phyloP scores from a whole-genome alignment of 2,888 invertebrate species.

The Erannis defoliaria region DNA sequence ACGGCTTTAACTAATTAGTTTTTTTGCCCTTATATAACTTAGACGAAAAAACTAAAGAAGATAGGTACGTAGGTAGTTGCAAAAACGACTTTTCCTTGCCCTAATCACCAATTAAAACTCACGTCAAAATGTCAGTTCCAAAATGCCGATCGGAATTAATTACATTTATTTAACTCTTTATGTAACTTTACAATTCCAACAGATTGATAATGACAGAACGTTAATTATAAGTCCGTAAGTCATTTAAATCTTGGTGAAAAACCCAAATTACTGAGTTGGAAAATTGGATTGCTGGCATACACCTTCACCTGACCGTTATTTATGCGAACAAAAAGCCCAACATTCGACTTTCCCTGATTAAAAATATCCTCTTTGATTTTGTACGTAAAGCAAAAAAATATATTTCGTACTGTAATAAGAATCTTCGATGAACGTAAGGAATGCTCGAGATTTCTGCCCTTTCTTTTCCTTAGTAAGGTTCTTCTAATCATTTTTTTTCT shows the following conservation, averaged over 20 bases:
- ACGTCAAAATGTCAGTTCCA: background rate
- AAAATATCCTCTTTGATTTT: conserved; percentile 59
- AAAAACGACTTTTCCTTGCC: too few relatives aligned
- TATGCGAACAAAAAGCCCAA: conserved; percentile 56
- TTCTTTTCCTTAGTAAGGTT: conserved; percentile 26
- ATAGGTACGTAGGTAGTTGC: too few relatives aligned
- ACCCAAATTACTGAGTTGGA: conserved; percentile 55
- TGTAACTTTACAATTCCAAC: conserved; percentile 15
- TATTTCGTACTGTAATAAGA: conserved; percentile 42
- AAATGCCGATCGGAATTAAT: background rate
- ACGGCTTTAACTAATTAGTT: too few relatives aligned
- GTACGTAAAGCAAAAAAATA: conserved; percentile 48
- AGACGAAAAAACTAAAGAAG: too few relatives aligned
- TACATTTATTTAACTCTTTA: background rate
- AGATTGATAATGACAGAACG: conserved; percentile 35
- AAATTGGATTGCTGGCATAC: conserved; percentile 54
- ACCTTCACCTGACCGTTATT: conserved; percentile 37
- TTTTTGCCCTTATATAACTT: too few relatives aligned
- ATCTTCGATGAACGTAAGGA: conserved; percentile 38
- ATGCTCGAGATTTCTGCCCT: conserved; percentile 41
- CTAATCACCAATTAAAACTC: background rate
- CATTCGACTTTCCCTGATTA: conserved; percentile 54
- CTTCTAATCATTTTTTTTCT: conserved; percentile 21
- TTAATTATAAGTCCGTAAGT: conserved; percentile 41
- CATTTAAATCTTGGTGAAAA: conserved; percentile 40